Conservation (phyloP, 1,140 invertebrate species). For the Papilio polyxenes region DNA sequence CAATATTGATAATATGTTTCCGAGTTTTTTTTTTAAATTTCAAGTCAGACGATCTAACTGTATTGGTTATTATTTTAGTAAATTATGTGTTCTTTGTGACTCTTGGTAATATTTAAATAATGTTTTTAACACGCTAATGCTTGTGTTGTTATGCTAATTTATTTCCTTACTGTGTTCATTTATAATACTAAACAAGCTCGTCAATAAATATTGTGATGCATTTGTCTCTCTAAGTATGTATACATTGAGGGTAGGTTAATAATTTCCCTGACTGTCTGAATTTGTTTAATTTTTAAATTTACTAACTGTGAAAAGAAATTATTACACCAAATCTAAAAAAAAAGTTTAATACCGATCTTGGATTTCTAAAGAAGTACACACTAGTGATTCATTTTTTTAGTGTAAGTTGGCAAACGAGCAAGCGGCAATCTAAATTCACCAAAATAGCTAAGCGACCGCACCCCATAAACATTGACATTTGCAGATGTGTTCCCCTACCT, state of each 20-base stretch:
- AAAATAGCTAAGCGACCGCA: no score
- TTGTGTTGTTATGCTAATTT: background rate
- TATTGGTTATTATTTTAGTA: slow-evolving; percentile 23
- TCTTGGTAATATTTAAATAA: background rate
- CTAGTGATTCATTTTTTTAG: no score
- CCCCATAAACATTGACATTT: no score
- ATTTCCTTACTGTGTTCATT: background rate
- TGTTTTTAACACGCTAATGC: background rate
- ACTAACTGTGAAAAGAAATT: no score
- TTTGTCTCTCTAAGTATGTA: background rate
- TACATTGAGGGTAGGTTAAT: background rate
- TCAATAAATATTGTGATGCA: background rate
- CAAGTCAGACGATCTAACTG: slow-evolving; percentile 1
- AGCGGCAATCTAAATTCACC: no score
- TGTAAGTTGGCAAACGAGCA: no score
- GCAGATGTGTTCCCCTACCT: no score
- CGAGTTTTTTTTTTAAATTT: slow-evolving; percentile 9
- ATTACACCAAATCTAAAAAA: no score
- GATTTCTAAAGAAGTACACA: no score
- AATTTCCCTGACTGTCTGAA: background rate
- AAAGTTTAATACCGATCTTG: no score
- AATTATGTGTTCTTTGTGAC: slow-evolving; percentile 10
- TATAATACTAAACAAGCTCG: background rate
- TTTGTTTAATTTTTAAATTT: no score
- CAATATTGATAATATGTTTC: slow-evolving; percentile 17